Evolutionary conservation across 2,797 vertebrate genomes (phyloP).

Genomic region (Lutra lutra): DNA sequence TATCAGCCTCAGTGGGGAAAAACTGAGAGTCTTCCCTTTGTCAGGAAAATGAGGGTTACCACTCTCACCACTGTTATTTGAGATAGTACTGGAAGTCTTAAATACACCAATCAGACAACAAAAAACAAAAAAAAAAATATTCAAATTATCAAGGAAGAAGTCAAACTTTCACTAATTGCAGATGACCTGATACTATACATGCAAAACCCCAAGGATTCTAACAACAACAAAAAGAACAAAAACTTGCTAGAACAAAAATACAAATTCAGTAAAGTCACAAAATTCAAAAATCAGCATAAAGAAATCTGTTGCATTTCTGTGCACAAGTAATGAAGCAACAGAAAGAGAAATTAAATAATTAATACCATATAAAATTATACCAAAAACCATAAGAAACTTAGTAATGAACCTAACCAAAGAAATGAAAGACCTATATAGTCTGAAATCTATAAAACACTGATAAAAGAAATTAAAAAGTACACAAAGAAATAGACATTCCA

Average conservation of each 20-base stretch:
- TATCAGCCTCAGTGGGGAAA: not conserved
- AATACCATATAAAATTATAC: not conserved
- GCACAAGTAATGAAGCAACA: not conserved
- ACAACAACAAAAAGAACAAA: not conserved
- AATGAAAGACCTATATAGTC: not conserved
- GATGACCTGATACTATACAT: not conserved
- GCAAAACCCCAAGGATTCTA: not conserved
- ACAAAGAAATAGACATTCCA: not conserved
- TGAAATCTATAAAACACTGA: not conserved
- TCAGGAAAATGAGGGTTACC: not conserved
- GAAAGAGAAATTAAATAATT: not conserved
- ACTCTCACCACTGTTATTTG: not conserved
- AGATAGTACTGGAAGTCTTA: not conserved
- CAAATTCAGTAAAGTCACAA: not conserved
- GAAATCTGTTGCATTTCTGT: not conserved
- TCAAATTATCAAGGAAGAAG: not conserved
- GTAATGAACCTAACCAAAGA: not conserved
- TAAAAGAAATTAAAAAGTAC: not conserved
- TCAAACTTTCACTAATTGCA: not conserved
- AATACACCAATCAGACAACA: not conserved
- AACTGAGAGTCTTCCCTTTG: not conserved
- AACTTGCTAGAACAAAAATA: not conserved
- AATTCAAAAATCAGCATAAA: not conserved
- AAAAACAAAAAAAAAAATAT: not conserved
- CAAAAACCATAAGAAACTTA: not conserved